Evolutionary conservation across 2,113 vertebrate species (phyloP), one percentile per base, ranked within the genome.

Genomic region (Natator depressus): DNA sequence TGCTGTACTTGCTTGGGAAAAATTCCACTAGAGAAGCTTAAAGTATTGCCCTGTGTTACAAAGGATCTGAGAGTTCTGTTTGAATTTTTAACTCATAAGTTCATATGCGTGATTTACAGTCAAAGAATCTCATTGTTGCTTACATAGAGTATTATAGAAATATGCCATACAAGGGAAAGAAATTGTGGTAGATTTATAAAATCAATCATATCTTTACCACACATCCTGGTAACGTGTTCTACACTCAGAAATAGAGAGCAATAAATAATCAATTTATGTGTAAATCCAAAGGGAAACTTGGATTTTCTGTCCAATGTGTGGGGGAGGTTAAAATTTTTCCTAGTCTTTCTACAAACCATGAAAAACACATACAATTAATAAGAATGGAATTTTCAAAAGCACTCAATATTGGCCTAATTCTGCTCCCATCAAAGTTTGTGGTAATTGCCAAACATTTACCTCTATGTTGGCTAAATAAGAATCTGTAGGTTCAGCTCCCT

Each of bases 391-490:
- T 76, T 76, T 9, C 31, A 47, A 42, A 35, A 49, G 59, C 25
- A 84, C 69, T 2, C 25, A 14, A 0, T 3, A 2, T 27, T 29
- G 86, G 75, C 80, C 86, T 55, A 19, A 42, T 13, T 1, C 38
- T 5, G 0, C 42, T 78, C 25, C 75, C 1, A 0, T 20, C 54
- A n/a, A 55, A 72, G 78, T 72, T 0, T 1, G 54, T 0, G 0
- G 27, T 38, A 94, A 80, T 1, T 6, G 13, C 87, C 62, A 19
- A 78, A 69, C 19, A 62, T 2, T 42, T 35, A 38, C 0, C 8
- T 0, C 35, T 25, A 31, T 69, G 9, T 2, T 46, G 59, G 4
- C 11, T 46, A 86, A 80, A 47, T 93, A n/a, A 69, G 59, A 35
- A 16, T 65, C 59, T 42, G 25, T 0, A 2, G 10, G 1, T 5